phyloP scores from a whole-genome alignment of 2,797 vertebrate genomes.

The Choloepus didactylus region DNA sequence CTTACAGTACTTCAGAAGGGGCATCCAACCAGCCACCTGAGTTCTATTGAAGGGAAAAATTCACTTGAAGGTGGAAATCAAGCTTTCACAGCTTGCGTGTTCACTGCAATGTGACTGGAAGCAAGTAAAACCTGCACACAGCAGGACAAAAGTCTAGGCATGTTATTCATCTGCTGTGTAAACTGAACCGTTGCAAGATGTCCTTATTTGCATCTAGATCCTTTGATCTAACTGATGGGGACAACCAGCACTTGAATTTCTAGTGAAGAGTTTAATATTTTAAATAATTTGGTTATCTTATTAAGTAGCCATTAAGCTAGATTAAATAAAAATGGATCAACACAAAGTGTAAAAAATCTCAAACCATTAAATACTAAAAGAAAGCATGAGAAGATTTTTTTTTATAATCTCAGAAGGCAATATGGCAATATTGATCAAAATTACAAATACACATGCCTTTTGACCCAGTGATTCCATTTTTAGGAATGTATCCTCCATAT shows the following conservation, averaged over 20 bases:
- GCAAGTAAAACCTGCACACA: background rate
- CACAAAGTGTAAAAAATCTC: background rate
- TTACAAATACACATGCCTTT: background rate
- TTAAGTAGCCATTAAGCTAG: background rate
- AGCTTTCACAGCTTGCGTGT: background rate
- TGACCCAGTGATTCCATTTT: background rate
- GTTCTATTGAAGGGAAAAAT: background rate
- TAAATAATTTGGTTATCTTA: slow-evolving; percentile 50
- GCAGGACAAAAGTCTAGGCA: background rate
- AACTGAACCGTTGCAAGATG: slow-evolving; percentile 43
- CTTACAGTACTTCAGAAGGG: slow-evolving; percentile 39
- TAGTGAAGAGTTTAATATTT: slow-evolving; percentile 26
- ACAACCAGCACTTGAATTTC: slow-evolving; percentile 64
- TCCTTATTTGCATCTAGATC: slow-evolving; percentile 66
- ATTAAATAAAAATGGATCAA: slow-evolving; percentile 1
- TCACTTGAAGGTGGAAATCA: background rate
- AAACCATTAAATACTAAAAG: background rate
- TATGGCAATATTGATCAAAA: background rate
- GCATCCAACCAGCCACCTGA: background rate
- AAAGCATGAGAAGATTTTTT: background rate
- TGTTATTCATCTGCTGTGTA: slow-evolving; percentile 51
- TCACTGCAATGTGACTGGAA: background rate
- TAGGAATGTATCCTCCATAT: background rate
- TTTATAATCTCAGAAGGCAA: background rate
- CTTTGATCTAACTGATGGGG: slow-evolving; percentile 57